phyloP scores from a whole-genome alignment of 1,140 invertebrate genomes.

The Drosophila pandora region DNA sequence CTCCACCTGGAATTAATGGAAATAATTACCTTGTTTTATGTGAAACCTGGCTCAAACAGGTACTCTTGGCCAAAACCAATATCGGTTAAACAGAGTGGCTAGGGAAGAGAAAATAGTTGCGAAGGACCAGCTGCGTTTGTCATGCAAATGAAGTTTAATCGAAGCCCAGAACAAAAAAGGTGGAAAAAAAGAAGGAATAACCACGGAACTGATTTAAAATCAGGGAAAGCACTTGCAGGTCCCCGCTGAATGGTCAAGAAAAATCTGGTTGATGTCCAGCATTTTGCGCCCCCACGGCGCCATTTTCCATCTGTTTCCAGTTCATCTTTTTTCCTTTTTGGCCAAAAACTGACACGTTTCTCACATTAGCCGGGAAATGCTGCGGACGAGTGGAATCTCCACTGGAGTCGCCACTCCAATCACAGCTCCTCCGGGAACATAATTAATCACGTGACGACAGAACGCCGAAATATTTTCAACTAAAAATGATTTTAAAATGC shows the following conservation, averaged over 20 bases:
- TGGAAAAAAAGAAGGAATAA: neutral
- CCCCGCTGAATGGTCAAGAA: slow-evolving; percentile 29
- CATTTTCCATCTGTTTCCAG: neutral
- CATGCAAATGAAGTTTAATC: slow-evolving; percentile 28
- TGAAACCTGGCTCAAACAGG: too few relatives aligned
- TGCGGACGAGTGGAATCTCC: neutral
- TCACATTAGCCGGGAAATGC: slow-evolving; percentile 40
- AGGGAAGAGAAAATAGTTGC: neutral
- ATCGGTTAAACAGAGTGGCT: neutral
- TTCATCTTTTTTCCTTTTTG: neutral
- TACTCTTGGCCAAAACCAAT: neutral
- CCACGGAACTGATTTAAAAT: slow-evolving; percentile 18
- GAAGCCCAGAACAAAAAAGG: neutral
- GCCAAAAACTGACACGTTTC: slow-evolving; percentile 36
- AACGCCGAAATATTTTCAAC: slow-evolving; percentile 54
- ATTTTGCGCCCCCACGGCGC: neutral
- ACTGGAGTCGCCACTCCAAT: neutral
- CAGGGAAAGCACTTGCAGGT: slow-evolving; percentile 10
- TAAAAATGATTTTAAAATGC: slow-evolving; percentile 67
- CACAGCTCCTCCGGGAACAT: slow-evolving; percentile 25
- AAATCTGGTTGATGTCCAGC: slow-evolving; percentile 4
- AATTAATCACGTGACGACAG: slow-evolving; percentile 56
- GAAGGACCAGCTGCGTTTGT: slow-evolving; percentile 7
- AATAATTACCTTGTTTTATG: neutral
- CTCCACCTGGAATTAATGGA: neutral